A percentile compares a stretch with the other conserved stretches of the same genome.
These are phyloP conservation scores for Phrynocephalus vlangalii DNA, from an alignment of 2,797 vertebrate genomes.

Conservation along the genomic window DNA sequence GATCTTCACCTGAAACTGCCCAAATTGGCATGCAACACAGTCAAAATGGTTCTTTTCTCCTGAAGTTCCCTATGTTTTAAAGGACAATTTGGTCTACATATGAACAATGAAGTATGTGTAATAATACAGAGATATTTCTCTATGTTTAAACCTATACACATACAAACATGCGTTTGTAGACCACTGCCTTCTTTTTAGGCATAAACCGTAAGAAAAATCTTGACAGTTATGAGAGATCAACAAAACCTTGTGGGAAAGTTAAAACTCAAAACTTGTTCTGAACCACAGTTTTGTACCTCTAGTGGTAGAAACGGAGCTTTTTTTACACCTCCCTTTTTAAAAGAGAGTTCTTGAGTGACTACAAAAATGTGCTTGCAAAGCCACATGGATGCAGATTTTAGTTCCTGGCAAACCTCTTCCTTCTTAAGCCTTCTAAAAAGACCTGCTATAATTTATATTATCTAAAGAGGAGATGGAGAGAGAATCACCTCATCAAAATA, in stretches of 20 bases:
- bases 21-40: not conserved
- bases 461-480: not conserved
- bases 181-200: not conserved
- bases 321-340: too few species aligned
- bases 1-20: too few species aligned
- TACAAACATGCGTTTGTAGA: not conserved
- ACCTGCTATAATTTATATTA: constrained; percentile 4
- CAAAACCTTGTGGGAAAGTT: not conserved
- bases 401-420: not conserved
- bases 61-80: not conserved
- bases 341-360: too few species aligned
- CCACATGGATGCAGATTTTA: too few species aligned
- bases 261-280: not conserved
- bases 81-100: not conserved
- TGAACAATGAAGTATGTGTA: constrained; percentile 20
- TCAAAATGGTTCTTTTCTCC: not conserved
- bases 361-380: too few species aligned
- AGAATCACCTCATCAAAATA: constrained; percentile 84
- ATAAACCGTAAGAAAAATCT: not conserved
- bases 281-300: not conserved
- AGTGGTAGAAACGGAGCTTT: too few species aligned
- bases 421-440: not conserved
- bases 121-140: not conserved
- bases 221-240: constrained; percentile 31
- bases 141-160: not conserved